Evolutionary conservation across 2,888 invertebrate genomes (phyloP), one percentile per base, ranked within the genome.

Genomic region (Calameuta filiformis): DNA sequence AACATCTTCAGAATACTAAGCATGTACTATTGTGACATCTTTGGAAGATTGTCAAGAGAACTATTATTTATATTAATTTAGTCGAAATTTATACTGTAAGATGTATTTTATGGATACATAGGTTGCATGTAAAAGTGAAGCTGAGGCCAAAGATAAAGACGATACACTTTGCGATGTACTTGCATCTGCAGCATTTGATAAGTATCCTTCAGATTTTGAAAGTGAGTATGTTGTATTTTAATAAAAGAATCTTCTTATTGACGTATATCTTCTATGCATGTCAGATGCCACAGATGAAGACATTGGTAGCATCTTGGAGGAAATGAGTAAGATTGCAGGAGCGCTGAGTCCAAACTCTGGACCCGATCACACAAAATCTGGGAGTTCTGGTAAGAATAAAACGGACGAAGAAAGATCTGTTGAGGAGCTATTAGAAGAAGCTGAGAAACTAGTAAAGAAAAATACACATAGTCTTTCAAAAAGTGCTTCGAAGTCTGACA

Each of bases 261-360:
- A 71, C 12, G 1, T 33, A 71, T 31, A 34, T 33, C 12, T 11
- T 71, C 30, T 71, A 71, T 71, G 12, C 9, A 0, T 33, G 12
- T 30, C 34, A 91, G 91, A 89, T 86, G 90, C 90, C 3, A 91
- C 90, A 12, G 91, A 91, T 40, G 91, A 91, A 69, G 91, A 91
- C 34, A 90, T 91, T 68, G 90, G 90, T 69, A 91, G 90, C 79
- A 88, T 91, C 76, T 80, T 91, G 34, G 91, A 91, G 78, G 91
- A 91, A 80, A 91, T 91, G 85, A 91, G 89, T 78, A 91, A 90
- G 81, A 89, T 91, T 35, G 90, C 90, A 3, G 89, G 86, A 12
- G 87, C 87, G 4, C 76, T 89, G 33, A 90, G 90, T 80, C 89
- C 90, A 11, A 87, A 85, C 83, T 86, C 90, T 40, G 84, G 82